Evolutionary conservation across 2,888 invertebrate genomes (phyloP).

Genomic region (Branchipolynoe longqiensis): DNA sequence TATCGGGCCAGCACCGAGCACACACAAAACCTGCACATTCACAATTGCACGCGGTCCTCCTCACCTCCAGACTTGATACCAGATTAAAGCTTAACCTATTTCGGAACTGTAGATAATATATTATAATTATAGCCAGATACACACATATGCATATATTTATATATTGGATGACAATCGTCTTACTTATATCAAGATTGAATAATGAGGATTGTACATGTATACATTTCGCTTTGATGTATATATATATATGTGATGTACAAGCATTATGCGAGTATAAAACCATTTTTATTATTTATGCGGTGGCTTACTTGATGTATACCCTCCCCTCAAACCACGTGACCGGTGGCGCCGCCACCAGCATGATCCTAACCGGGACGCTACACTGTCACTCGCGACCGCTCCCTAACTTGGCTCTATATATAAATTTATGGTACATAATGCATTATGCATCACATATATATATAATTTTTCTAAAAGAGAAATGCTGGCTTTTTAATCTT

Average conservation of each 20-base stretch:
- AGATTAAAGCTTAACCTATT: not conserved
- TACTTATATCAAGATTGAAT: not conserved
- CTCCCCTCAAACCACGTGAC: not conserved
- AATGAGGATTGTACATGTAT: not conserved
- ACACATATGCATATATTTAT: not conserved
- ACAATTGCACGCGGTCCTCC: not conserved
- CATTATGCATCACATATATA: too few species aligned
- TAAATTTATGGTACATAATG: too few species aligned
- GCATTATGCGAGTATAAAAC: too few species aligned
- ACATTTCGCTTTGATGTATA: not conserved
- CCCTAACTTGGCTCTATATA: too few species aligned
- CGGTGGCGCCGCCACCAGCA: too few species aligned
- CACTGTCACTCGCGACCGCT: too few species aligned
- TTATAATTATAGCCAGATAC: not conserved
- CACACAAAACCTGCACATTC: conserved; percentile 6
- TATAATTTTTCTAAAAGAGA: too few species aligned
- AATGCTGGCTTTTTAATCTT: too few species aligned
- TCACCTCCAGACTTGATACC: conserved; percentile 4
- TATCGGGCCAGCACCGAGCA: conserved; percentile 6
- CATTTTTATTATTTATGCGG: too few species aligned
- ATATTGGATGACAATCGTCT: not conserved
- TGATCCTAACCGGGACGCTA: too few species aligned
- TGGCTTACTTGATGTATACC: not conserved
- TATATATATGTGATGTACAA: too few species aligned
- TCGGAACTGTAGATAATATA: not conserved